phyloP scores from a whole-genome alignment of 1,140 invertebrate species.

The Brachionus paranguensis region DNA sequence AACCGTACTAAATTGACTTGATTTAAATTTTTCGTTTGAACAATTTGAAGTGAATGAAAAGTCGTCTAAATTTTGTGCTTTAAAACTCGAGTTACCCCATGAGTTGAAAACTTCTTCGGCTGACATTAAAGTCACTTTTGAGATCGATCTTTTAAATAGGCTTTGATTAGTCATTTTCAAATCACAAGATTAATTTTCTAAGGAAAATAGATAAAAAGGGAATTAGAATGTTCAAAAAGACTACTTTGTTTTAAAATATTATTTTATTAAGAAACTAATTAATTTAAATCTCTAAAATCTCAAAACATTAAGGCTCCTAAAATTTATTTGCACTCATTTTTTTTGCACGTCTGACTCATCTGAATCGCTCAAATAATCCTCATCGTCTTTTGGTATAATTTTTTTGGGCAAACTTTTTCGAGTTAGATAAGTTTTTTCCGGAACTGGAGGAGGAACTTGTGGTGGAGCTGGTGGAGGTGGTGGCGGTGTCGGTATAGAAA shows the following conservation, averaged over 20 bases:
- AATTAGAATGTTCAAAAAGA: background rate
- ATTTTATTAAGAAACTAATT: background rate
- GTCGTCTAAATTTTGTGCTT: background rate
- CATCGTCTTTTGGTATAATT: background rate
- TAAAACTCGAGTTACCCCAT: conserved; percentile 3
- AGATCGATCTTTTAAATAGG: conserved; percentile 28
- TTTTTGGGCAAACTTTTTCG: background rate
- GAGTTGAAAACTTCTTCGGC: conserved; percentile 16
- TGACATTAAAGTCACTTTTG: conserved; percentile 6
- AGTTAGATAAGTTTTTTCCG: conserved; percentile 2
- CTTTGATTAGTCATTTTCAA: background rate
- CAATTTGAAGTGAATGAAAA: background rate
- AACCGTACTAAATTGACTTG: conserved; percentile 14
- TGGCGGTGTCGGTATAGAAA: background rate
- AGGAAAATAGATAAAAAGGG: background rate
- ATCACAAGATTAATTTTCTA: background rate
- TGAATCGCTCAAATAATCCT: background rate
- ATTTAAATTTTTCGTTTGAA: conserved; percentile 23
- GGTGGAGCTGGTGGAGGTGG: background rate
- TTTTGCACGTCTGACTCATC: background rate
- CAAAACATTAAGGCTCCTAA: background rate
- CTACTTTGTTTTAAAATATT: conserved; percentile 9
- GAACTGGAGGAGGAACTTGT: background rate
- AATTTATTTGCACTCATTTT: background rate
- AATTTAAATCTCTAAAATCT: conserved; percentile 21